Base-by-base conservation (phyloP, 2,113 vertebrate genomes). In the Nettapus auritus region DNA sequence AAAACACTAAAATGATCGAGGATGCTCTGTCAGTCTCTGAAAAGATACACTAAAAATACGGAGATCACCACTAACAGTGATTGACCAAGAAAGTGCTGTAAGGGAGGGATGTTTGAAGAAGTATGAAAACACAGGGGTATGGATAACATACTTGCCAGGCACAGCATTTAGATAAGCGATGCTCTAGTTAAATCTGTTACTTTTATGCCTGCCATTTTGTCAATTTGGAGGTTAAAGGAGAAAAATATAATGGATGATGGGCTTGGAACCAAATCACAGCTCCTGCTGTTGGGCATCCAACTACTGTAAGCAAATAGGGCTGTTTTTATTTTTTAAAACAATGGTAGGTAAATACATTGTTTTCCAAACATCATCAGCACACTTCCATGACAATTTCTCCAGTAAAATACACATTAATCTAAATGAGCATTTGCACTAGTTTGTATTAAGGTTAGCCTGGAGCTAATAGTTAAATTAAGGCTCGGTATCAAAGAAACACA, bases 191-290 rank as follows among this genome's bases (percentile, higher is more conserved):
- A 86, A 71, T 81, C 56, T 90, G 85, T 68, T 95, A 78, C 95
- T 86, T 84, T 86, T 8, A 68, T 1, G 9, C 76, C 80, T 96
- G 88, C 57, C 88, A 90, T 86, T 96, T 86, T 36, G 88, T 34
- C 90, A 93, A 34, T 84, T 57, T 68, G 56, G 82, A 91, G 76
- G 79, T 82, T 90, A 90, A 88, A 90, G 69, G 91, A 90, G 56
- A 29, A 70, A 60, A 20, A 56, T 15, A 31, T 44, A 93, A 93
- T 83, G 82, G 79, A 92, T 85, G 55, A 75, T 77, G 63, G 93
- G 94, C 74, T 73, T 31, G 21, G 34, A 84, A 82, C 76, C 94
- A 95, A 86, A 90, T 91, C 88, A 52, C 52, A 83, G 85, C 75
- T 95, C 59, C 79, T 83, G 85, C 50, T 90, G 46, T 31, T 83